Conservation (phyloP, 2,888 invertebrate genomes). For the Athalia rosae region DNA sequence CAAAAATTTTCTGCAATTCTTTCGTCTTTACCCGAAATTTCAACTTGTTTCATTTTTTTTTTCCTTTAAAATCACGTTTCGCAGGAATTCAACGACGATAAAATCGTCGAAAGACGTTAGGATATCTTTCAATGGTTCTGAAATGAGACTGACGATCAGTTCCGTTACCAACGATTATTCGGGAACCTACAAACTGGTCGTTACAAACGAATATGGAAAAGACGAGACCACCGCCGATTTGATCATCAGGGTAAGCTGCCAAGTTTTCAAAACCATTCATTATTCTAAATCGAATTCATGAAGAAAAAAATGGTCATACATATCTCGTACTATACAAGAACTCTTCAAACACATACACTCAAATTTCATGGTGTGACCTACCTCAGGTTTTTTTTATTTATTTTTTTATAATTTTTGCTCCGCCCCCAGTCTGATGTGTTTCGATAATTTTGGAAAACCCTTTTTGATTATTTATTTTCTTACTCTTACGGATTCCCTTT, state of each 20-base stretch:
- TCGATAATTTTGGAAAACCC: no score
- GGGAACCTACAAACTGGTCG: conserved; percentile 89
- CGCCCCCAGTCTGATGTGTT: no score
- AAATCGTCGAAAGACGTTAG: conserved; percentile 85
- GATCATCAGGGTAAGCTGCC: conserved; percentile 78
- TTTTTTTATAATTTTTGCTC: no score
- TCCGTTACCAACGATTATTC: conserved; percentile 84
- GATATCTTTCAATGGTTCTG: conserved; percentile 89
- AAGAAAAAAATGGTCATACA: no score
- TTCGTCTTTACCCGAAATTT: no score
- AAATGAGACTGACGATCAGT: conserved; percentile 86
- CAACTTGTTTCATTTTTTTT: neutral
- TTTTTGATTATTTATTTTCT: no score
- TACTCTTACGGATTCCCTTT: neutral
- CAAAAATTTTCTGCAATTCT: conserved; percentile 37
- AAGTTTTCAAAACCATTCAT: neutral
- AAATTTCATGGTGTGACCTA: neutral
- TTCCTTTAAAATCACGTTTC: neutral
- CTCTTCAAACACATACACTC: neutral
- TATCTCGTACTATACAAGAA: no score
- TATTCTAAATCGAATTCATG: no score
- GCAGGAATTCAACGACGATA: conserved; percentile 79
- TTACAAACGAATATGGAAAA: conserved; percentile 93
- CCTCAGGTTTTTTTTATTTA: no score
- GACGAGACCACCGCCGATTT: conserved; percentile 92